Base-by-base conservation (phyloP, 2,797 vertebrate genomes). In the Chaunax sp. region DNA sequence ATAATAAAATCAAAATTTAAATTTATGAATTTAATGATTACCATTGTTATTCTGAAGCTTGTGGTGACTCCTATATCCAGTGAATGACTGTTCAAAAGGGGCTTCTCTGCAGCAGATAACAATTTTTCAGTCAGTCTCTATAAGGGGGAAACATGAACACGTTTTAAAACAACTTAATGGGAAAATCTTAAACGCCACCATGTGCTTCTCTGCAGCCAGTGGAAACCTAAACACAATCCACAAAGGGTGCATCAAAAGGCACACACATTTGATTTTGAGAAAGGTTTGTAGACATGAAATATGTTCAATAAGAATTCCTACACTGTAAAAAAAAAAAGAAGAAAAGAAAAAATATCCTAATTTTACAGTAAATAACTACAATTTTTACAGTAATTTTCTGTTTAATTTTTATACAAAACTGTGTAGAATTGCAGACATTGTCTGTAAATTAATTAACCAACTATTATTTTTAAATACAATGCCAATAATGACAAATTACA, bases 31-130 rank as follows among this genome's bases (percentile, higher is more conserved):
- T 2, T 25, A 59, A 59, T 14, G 9, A 19, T 82, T 89, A 92
- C 90, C 90, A 92, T 92, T 70, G 52, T 64, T 69, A 67, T 30
- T 79, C 19, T 43, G 4, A 46, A 75, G 60, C 55, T 40, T 18
- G 70, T 38, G 68, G 20, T 6, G 46, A 62, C 66, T 56, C 44
- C 59, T 70, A 2, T 68, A 54, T 78, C 72, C 78, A 57, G 65
- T 43, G 75, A 75, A 40, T 60, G 49, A 18, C 52, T 18, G 38
- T 72, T 74, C 30, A 33, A 58, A 50, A 44, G 13, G 33, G 47
- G 72, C 26, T 65, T 65, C 72, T 63, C 43, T 22, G 60, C 63
- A 72, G 58, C 62, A 62, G 76, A 12, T 53, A 72, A 53, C 35
- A 53, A 28, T 35, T 69, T 37, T 51, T 69, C 52, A 51, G 62